A percentile compares a stretch with the other conserved stretches of the same genome.
Conservation (phyloP, 2,113 vertebrate genomes). For the Leptobrachium leishanense region DNA sequence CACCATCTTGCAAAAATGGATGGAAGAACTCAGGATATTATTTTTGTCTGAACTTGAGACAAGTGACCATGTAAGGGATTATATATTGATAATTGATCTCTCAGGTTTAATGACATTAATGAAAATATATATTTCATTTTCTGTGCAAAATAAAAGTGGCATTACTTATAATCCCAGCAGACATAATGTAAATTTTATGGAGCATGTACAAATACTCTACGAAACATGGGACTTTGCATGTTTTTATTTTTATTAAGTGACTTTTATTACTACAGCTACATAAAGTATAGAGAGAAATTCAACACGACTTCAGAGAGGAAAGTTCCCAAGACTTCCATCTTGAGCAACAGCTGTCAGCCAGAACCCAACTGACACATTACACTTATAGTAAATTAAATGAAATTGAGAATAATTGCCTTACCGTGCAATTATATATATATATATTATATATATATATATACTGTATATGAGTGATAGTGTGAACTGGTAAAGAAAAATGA, state of each 20-base stretch:
- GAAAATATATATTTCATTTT: constrained; percentile 10
- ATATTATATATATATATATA: background rate
- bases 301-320: constrained; percentile 32
- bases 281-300: constrained; percentile 31
- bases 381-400: constrained; percentile 43
- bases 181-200: constrained; percentile 1
- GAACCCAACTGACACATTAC: constrained; percentile 36
- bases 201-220: constrained; percentile 1
- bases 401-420: constrained; percentile 44
- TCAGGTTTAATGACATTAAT: background rate
- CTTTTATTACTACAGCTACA: constrained; percentile 32
- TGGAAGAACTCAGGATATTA: background rate
- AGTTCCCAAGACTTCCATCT: constrained; percentile 26
- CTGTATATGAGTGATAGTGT: background rate
- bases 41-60: constrained; percentile 1
- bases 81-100: constrained; percentile 15
- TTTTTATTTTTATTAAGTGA: constrained; percentile 42
- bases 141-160: constrained; percentile 5
- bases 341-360: constrained; percentile 42
- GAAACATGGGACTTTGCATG: constrained; percentile 25
- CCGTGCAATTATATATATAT: background rate
- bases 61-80: constrained; percentile 3
- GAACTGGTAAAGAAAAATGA: background rate
- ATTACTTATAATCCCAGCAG: background rate
- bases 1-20: background rate